phyloP scores from a whole-genome alignment of 37 sponge, comb jelly and placozoan species.

The Petrosia ficiformis region DNA sequence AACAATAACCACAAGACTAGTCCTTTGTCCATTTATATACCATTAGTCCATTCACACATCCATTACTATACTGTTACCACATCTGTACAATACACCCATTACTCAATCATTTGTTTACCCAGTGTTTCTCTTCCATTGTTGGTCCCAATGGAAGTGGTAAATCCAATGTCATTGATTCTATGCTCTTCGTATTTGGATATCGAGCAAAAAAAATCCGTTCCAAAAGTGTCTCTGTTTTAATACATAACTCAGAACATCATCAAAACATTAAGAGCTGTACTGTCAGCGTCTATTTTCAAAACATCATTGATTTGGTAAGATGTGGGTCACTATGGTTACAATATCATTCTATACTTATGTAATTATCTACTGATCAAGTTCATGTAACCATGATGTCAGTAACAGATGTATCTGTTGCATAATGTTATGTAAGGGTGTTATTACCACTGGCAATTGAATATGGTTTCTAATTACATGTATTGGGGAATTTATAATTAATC shows the following conservation, averaged over 20 bases:
- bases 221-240: constrained; percentile 90
- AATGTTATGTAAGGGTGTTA: no score
- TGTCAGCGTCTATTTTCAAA: constrained; percentile 89
- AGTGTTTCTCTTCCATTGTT: constrained; percentile 93
- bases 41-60: neutral
- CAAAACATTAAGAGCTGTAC: constrained; percentile 71
- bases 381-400: no score
- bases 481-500: no score
- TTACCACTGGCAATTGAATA: no score
- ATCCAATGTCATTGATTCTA: constrained; percentile 95
- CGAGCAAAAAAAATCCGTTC: constrained; percentile 92
- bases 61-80: neutral
- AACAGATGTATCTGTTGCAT: no score
- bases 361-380: no score
- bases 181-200: constrained; percentile 98
- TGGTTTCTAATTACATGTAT: no score
- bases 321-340: no score
- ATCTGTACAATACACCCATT: neutral
- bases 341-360: no score
- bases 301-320: constrained; percentile 76
- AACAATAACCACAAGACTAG: no score
- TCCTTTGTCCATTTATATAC: no score
- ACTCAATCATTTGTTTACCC: no score
- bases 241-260: constrained; percentile 90
- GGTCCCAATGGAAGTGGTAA: constrained; percentile 99